Conservation (phyloP, 1,140 invertebrate genomes). For the Paracyclopina nana region DNA sequence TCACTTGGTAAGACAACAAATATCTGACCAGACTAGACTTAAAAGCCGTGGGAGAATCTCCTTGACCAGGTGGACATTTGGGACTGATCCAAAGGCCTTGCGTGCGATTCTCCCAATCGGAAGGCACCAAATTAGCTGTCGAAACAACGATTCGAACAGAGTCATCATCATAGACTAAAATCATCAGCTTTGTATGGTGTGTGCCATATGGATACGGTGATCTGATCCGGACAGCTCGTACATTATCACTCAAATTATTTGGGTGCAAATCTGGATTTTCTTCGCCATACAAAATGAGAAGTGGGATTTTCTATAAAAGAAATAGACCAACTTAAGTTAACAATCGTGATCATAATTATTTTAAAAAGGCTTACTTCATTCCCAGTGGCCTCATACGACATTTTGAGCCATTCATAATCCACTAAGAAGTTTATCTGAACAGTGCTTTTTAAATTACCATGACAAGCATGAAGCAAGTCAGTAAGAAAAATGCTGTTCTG, state of each 20-base stretch:
- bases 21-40: constrained; percentile 66
- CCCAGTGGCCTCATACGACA: constrained; percentile 49
- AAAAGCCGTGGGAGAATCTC: constrained; percentile 64
- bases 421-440: constrained; percentile 84
- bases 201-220: constrained; percentile 59
- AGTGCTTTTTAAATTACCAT: constrained; percentile 47
- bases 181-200: constrained; percentile 64
- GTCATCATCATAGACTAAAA: constrained; percentile 57
- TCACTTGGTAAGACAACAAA: constrained; percentile 49
- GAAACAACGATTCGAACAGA: constrained; percentile 65
- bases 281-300: constrained; percentile 57
- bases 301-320: constrained; percentile 32
- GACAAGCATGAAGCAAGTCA: constrained; percentile 31
- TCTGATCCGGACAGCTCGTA: constrained; percentile 43
- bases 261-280: constrained; percentile 37
- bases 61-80: constrained; percentile 61
- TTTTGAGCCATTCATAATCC: constrained; percentile 59
- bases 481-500: constrained; percentile 33
- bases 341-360: constrained; percentile 13
- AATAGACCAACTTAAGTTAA: not conserved
- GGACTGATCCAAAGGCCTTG: constrained; percentile 40
- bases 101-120: constrained; percentile 82
- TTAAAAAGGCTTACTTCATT: constrained; percentile 14
- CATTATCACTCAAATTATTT: constrained; percentile 35
- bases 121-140: constrained; percentile 71